Base-by-base conservation (phyloP, 2,113 vertebrate genomes). In the Pongo abelii region DNA sequence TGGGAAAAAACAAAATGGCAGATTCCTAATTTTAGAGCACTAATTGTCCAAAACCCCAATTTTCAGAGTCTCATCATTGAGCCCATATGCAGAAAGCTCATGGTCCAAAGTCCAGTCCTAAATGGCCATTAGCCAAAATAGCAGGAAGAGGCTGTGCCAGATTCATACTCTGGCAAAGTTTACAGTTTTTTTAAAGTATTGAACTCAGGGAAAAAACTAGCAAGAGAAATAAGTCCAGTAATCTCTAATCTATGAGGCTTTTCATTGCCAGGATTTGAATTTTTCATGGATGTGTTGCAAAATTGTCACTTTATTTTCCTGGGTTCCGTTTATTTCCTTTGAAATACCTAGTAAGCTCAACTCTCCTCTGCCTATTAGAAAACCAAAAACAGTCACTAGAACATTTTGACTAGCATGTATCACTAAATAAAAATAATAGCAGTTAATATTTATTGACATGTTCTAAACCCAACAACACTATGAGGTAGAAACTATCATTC, bases 91-190 rank as follows among this genome's bases (percentile, higher is more conserved):
- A 22, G 38, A 85, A 94, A 89, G 84, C 38, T 80, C 81, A 55
- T 35, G 40, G 32, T 84, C 50, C 78, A 27, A 97, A 32, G 69
- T 72, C 79, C 55, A 35, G 13, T 64, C 80, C 88, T 20, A 87
- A 91, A 55, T 40, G 61, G 59, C 11, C 40, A 20, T 27, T 35
- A 52, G 61, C 88, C 84, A 96, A 85, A 92, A 90, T 2, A 61
- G 35, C 38, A 91, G 52, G 92, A 91, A 57, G 27, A 17, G 43
- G 30, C 27, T 94, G 40, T 67, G 87, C 78, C 70, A 92, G 87
- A 97, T 97, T 97, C 72, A 94, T 2, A 84, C n/a, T 72, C 25
- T 78, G 78, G 22, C 86, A 22, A 97, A 96, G 79, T 93, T 48
- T 61, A 84, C 1, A 77, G 22, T 85, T 98, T 91, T 30, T 86